Conservation (phyloP, 2,888 invertebrate species). For the Microdon myrmicae region DNA sequence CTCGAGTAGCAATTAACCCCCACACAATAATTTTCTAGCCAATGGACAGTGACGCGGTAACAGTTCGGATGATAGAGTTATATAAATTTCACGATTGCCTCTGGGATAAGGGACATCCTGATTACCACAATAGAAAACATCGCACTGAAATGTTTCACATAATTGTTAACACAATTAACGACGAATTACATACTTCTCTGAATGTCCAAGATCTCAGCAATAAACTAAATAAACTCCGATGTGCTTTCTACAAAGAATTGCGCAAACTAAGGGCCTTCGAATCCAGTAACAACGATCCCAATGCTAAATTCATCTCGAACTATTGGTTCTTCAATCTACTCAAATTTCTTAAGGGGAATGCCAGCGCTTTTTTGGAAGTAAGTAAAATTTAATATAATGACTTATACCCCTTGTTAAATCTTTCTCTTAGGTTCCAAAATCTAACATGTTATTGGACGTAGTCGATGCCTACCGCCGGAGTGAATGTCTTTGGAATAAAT, state of each 20-base stretch:
- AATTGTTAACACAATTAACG: slow-evolving; percentile 1
- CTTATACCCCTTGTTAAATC: too few relatives aligned
- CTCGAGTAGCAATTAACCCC: too few relatives aligned
- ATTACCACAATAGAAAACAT: slow-evolving; percentile 24
- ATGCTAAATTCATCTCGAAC: slow-evolving; percentile 18
- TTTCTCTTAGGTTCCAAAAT: slow-evolving; percentile 25
- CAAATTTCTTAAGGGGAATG: slow-evolving; percentile 28
- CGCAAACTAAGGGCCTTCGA: slow-evolving; percentile 35
- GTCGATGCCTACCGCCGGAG: slow-evolving; percentile 22
- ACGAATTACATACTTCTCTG: slow-evolving; percentile 14
- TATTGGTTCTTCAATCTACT: slow-evolving; percentile 22
- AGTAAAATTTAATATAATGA: neutral
- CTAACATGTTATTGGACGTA: slow-evolving; percentile 26
- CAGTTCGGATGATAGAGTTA: slow-evolving; percentile 18
- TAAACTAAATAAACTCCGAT: slow-evolving; percentile 22
- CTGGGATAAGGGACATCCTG: slow-evolving; percentile 32
- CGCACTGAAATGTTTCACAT: slow-evolving; percentile 26
- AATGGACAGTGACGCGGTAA: slow-evolving; percentile 19
- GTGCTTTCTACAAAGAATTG: slow-evolving; percentile 24
- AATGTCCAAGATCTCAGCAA: slow-evolving; percentile 21
- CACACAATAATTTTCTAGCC: too few relatives aligned
- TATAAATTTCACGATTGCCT: slow-evolving; percentile 25
- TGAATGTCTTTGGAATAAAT: slow-evolving; percentile 27
- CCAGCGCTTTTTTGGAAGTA: slow-evolving; percentile 27
- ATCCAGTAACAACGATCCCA: slow-evolving; percentile 10